phyloP scores from a whole-genome alignment of 1,140 invertebrate species.

The Linepithema humile region DNA sequence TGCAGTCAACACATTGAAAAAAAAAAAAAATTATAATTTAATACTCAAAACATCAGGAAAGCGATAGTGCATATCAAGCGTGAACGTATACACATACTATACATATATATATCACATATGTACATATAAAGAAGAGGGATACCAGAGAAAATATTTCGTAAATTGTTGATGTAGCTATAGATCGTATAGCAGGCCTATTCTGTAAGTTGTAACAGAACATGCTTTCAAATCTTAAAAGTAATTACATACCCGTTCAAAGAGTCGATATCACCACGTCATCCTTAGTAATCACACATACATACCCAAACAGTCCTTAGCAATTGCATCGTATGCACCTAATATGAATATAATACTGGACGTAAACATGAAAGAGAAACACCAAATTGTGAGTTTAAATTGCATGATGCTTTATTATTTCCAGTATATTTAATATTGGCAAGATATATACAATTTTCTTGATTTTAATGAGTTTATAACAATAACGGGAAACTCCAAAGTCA shows the following conservation, averaged over 20 bases:
- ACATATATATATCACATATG: background rate
- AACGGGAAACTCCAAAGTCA: slow-evolving; percentile 59
- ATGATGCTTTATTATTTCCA: slow-evolving; percentile 79
- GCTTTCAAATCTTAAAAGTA: slow-evolving; percentile 63
- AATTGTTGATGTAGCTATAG: slow-evolving; percentile 11
- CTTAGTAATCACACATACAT: slow-evolving; percentile 45
- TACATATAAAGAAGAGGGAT: slow-evolving; percentile 21
- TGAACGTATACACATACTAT: background rate
- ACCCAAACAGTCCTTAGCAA: slow-evolving; percentile 3
- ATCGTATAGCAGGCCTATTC: slow-evolving; percentile 78
- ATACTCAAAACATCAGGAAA: slow-evolving; percentile 1
- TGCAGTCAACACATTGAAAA: slow-evolving; percentile 75
- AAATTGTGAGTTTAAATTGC: slow-evolving; percentile 71
- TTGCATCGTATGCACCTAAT: slow-evolving; percentile 28
- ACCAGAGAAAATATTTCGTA: background rate
- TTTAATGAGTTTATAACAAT: slow-evolving; percentile 69
- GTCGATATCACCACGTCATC: slow-evolving; percentile 32
- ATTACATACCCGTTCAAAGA: slow-evolving; percentile 76
- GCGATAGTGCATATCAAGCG: background rate
- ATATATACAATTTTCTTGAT: slow-evolving; percentile 79
- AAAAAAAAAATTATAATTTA: slow-evolving; percentile 66
- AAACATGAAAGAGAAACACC: slow-evolving; percentile 68
- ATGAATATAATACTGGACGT: no score
- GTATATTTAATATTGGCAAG: slow-evolving; percentile 79
- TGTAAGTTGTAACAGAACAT: slow-evolving; percentile 73